Evolutionary conservation across 2,113 vertebrate genomes (phyloP).

Genomic region (Genyomyrus donnyi): DNA sequence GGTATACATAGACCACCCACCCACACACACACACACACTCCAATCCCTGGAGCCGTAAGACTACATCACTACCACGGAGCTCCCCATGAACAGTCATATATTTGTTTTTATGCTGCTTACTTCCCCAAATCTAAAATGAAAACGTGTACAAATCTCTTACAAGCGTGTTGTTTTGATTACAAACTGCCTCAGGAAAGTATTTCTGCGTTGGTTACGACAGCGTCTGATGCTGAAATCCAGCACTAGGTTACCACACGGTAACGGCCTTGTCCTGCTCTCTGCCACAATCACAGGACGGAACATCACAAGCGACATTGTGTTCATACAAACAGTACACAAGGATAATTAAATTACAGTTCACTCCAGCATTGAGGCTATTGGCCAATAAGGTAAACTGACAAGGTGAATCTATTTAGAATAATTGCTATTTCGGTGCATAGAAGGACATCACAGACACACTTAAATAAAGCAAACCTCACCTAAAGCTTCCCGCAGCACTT

Average conservation of each 20-base stretch:
- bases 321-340: background rate
- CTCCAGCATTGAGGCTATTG: background rate
- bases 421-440: background rate
- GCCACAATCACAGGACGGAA: background rate
- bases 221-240: background rate
- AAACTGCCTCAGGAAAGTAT: background rate
- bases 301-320: background rate
- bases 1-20: background rate
- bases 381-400: background rate
- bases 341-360: background rate
- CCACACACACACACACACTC: background rate
- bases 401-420: background rate
- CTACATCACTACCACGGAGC: background rate
- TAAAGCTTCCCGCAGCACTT: background rate
- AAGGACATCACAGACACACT: background rate
- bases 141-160: background rate
- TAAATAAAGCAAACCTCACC: slow-evolving; percentile 1
- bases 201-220: background rate
- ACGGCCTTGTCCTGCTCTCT: background rate
- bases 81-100: background rate
- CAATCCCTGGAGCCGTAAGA: background rate
- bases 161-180: background rate
- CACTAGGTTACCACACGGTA: background rate
- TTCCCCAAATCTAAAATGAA: background rate
- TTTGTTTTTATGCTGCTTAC: background rate